Base-by-base conservation (phyloP, 2,113 vertebrate species). In the Helogale parvula region DNA sequence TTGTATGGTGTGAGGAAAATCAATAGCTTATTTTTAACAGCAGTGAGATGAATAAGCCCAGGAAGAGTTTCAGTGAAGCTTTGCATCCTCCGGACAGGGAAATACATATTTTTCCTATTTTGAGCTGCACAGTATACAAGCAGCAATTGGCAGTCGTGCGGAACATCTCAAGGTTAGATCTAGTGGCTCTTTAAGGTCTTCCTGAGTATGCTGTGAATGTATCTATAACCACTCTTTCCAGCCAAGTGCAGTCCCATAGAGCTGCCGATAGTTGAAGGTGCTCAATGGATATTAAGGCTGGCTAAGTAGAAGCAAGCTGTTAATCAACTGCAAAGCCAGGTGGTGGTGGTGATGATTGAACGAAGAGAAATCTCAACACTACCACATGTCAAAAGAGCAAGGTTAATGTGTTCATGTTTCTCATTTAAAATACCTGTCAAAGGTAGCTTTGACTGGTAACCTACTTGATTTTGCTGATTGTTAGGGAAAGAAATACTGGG, bases 21-120 rank as follows among this genome's bases (percentile, higher is more conserved):
- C 99, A 76, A 99, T 99, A 99, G 94, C 98, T 99, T 94, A 99
- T 99, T 99, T 99, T 98, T 99, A 98, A 98, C 96, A 97, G 98
- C 98, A 98, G 92, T 95, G 98, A 98, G 98, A 98, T 97, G 94
- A 98, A 98, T 97, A 98, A 98, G 71, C 90, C 96, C 94, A 97
- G 97, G 97, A 98, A 98, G 93, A 93, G 94, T 97, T 97, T 98
- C 98, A 97, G 98, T 96, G 97, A 98, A 98, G 74, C 97, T 97
- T 98, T 98, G 96, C 97, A 84, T 97, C 87, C 79, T 98, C 97
- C 95, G 98, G 97, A 98, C 96, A 97, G 96, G 72, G 74, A 98
- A 98, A 98, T 97, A 96, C 97, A 89, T 88, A 92, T 97, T 98
- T 98, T 99, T 97, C 94, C 94, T 97, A 85, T 97, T 98, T 97